Conservation (phyloP, 2,797 vertebrate genomes). For the Propithecus perrieri region DNA sequence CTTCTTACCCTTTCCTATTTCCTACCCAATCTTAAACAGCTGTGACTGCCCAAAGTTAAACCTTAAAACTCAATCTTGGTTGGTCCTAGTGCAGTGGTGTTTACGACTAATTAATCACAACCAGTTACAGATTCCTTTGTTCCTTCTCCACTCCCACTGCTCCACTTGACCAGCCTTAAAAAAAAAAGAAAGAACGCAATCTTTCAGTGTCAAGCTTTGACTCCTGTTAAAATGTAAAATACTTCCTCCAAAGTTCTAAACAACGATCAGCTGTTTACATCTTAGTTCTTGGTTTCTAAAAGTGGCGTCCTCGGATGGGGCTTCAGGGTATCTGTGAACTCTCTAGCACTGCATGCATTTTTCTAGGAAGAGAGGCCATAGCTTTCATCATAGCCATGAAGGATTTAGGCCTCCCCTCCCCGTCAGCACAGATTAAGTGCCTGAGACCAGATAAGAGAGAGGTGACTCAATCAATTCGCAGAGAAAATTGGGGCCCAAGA, state of each 20-base stretch:
- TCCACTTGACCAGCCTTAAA: too few relatives aligned
- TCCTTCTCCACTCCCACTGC: too few relatives aligned
- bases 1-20: not conserved
- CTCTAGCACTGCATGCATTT: not conserved
- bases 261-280: not conserved
- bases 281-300: not conserved
- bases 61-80: not conserved
- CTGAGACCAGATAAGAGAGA: not conserved
- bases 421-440: not conserved
- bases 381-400: not conserved
- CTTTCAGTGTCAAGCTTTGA: not conserved
- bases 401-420: not conserved
- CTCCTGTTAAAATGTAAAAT: slow-evolving; percentile 17
- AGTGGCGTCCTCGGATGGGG: not conserved
- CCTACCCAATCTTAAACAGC: not conserved
- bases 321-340: not conserved
- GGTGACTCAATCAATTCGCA: not conserved
- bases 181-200: not conserved
- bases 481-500: not conserved
- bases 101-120: too few relatives aligned
- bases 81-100: too few relatives aligned
- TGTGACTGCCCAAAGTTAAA: not conserved
- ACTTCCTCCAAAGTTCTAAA: not conserved
- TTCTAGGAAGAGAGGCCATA: not conserved
- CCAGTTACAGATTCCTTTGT: too few relatives aligned